Conservation (phyloP, 2,113 vertebrate species). For the Motacilla alba region DNA sequence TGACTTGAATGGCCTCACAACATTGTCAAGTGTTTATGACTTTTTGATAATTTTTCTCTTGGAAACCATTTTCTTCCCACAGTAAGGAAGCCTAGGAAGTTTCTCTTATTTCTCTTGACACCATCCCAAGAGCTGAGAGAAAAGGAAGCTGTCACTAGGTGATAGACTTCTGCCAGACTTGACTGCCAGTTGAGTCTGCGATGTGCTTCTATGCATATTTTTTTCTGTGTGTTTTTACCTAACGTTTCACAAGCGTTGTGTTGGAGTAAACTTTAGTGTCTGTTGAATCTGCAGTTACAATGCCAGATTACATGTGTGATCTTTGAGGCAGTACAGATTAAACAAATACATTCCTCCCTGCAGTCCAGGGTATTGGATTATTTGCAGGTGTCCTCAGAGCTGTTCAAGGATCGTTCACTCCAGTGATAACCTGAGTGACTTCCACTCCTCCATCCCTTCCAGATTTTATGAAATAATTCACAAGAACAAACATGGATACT, state of each 20-base stretch:
- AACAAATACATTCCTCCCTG: background rate
- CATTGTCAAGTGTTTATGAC: background rate
- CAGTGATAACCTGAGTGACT: background rate
- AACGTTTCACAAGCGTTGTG: background rate
- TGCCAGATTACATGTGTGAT: background rate
- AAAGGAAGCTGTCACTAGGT: conserved; percentile 27
- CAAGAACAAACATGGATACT: background rate
- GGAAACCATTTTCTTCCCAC: background rate
- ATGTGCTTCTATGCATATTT: background rate
- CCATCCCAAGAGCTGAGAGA: background rate
- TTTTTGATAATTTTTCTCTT: background rate
- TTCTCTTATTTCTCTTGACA: background rate
- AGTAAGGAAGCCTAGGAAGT: background rate
- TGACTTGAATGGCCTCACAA: background rate
- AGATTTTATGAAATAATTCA: background rate
- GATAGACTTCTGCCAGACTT: conserved; percentile 39
- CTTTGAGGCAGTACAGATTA: background rate
- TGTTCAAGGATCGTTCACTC: background rate
- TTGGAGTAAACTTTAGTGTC: background rate
- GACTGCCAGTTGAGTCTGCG: background rate
- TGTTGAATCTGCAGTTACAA: background rate
- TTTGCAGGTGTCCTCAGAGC: background rate
- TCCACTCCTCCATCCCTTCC: background rate
- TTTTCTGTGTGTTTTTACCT: conserved; percentile 2
- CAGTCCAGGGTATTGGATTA: background rate